Conservation (phyloP, 2,797 vertebrate genomes). For the Tauraco hartlaubi region DNA sequence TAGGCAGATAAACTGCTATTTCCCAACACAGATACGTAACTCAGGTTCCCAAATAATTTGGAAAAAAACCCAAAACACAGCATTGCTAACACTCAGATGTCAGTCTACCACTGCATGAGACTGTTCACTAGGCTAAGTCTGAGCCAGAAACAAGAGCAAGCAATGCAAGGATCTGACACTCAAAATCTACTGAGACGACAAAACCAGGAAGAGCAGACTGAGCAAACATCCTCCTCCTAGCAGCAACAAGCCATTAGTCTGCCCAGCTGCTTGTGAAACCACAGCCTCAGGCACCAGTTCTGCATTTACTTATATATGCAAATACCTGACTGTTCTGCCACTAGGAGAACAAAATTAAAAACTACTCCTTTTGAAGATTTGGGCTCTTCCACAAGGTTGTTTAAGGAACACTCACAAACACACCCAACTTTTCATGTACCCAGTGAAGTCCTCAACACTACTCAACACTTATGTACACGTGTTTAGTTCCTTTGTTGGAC, state of each 20-base stretch:
- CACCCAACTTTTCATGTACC: not conserved
- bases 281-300: not conserved
- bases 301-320: not conserved
- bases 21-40: not conserved
- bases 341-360: not conserved
- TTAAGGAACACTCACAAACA: not conserved
- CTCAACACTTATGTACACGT: accelerated
- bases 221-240: not conserved
- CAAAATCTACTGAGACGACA: not conserved
- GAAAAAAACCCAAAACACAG: not conserved
- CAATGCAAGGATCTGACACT: not conserved
- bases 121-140: not conserved
- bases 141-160: not conserved
- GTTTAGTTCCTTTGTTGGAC: not conserved
- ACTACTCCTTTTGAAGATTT: not conserved
- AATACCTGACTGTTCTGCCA: not conserved
- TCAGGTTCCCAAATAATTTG: not conserved
- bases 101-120: not conserved
- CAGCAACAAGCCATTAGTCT: not conserved
- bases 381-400: not conserved
- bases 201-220: not conserved
- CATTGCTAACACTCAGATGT: not conserved
- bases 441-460: not conserved
- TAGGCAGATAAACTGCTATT: not conserved
- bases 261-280: not conserved